A percentile compares a stretch with the other conserved stretches of the same genome.
phyloP scores from a whole-genome alignment of 2,113 vertebrate species.

The Callorhinus ursinus region DNA sequence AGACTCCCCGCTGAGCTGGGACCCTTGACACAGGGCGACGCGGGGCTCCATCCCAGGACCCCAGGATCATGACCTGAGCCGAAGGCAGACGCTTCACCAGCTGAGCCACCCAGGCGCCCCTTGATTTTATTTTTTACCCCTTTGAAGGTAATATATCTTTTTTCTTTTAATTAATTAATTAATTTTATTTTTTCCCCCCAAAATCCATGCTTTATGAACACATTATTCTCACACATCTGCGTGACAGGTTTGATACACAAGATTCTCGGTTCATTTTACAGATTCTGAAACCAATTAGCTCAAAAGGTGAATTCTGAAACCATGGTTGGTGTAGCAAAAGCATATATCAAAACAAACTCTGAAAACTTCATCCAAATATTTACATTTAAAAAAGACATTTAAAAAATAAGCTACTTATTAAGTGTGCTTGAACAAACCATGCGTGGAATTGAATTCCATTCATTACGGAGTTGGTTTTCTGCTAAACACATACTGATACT shows the following conservation, averaged over 20 bases:
- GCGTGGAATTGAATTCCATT: slow-evolving; percentile 81
- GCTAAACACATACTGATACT: slow-evolving; percentile 63
- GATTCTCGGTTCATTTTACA: slow-evolving; percentile 41
- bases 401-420: slow-evolving; percentile 77
- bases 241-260: background rate
- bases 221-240: background rate
- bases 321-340: slow-evolving; percentile 51
- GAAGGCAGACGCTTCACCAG: no score
- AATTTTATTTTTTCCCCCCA: no score
- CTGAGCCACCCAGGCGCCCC: no score
- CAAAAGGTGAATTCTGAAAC: slow-evolving; percentile 60
- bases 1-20: background rate
- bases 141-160: background rate
- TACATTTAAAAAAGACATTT: slow-evolving; percentile 60
- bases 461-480: slow-evolving; percentile 70
- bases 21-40: no score
- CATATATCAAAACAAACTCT: slow-evolving; percentile 60
- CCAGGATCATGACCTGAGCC: no score
- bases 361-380: slow-evolving; percentile 69
- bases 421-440: slow-evolving; percentile 82
- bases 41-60: background rate
- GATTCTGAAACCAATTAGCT: slow-evolving; percentile 51
- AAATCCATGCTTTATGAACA: slow-evolving; percentile 51
- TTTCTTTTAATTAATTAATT: background rate
- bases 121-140: background rate